Evolutionary conservation across 1,140 invertebrate species (phyloP).

Genomic region (Drosophila watanabei): DNA sequence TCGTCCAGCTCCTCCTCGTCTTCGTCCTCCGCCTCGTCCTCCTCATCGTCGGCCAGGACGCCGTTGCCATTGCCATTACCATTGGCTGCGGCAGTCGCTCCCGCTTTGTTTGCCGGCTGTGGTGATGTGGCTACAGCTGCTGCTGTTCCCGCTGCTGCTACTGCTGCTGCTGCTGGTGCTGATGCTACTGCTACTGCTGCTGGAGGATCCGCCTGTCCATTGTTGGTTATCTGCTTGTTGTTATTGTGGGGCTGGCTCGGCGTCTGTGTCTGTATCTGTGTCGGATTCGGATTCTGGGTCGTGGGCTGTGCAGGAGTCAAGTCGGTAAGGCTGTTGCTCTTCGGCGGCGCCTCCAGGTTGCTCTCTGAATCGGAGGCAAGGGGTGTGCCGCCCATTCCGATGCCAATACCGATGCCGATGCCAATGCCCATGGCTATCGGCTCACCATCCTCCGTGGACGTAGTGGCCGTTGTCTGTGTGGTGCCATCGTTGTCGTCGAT

Average conservation of each 20-base stretch:
- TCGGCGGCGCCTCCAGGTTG: conserved; percentile 87
- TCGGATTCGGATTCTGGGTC: conserved; percentile 29
- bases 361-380: conserved; percentile 85
- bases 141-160: conserved; percentile 20
- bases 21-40: conserved; percentile 59
- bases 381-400: conserved; percentile 49
- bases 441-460: conserved; percentile 80
- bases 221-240: conserved; percentile 66
- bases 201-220: conserved; percentile 44
- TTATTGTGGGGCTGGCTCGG: conserved; percentile 52
- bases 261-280: conserved; percentile 30
- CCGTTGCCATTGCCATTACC: conserved; percentile 64
- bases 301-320: conserved; percentile 30
- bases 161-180: conserved; percentile 28
- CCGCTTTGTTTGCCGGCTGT: conserved; percentile 22
- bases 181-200: conserved; percentile 20
- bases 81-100: conserved; percentile 47
- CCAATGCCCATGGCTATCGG: conserved; percentile 42
- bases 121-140: conserved; percentile 26
- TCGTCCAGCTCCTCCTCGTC: conserved; percentile 65
- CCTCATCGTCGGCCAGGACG: conserved; percentile 57
- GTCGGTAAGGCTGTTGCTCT: conserved; percentile 78
- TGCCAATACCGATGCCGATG: conserved; percentile 19
- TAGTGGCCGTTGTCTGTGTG: conserved; percentile 84
- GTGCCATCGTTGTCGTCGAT: conserved; percentile 78